Conservation (phyloP, 2,113 vertebrate species). For the Actenoides lindsayi region DNA sequence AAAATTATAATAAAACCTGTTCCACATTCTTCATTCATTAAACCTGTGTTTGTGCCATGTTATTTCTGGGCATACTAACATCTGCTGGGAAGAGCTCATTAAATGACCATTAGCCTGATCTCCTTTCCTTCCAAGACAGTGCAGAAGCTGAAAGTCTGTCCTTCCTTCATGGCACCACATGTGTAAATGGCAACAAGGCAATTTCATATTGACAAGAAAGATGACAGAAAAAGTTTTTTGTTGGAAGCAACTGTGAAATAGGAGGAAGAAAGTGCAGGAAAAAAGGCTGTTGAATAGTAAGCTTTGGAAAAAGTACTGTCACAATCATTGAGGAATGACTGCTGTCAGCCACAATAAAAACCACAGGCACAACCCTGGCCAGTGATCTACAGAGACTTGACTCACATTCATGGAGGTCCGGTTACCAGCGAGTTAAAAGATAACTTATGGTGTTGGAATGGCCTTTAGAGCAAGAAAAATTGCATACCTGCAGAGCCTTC, state of each 20-base stretch:
- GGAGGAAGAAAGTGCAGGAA: neutral
- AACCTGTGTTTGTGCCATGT: conserved; percentile 13
- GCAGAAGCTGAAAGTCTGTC: neutral
- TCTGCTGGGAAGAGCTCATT: conserved; percentile 43
- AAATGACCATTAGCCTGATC: conserved; percentile 15
- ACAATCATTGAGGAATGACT: neutral
- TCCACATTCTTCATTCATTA: conserved; percentile 44
- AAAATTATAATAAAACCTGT: conserved; percentile 53
- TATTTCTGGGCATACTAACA: neutral
- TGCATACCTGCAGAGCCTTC: neutral
- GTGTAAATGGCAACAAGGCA: neutral
- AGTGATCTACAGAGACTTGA: neutral
- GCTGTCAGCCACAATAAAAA: neutral
- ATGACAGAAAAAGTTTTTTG: neutral
- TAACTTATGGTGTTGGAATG: neutral
- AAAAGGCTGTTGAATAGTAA: neutral
- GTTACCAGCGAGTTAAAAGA: neutral
- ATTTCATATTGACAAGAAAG: neutral
- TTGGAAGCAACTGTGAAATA: neutral
- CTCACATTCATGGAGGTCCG: neutral
- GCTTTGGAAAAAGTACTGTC: neutral
- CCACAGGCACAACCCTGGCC: neutral
- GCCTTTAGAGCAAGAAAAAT: neutral
- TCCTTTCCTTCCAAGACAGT: conserved; percentile 22
- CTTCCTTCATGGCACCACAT: neutral